These are phyloP conservation scores for Ochotona curzoniae DNA, from an alignment of 2,113 vertebrate genomes.

Conservation along the genomic window DNA sequence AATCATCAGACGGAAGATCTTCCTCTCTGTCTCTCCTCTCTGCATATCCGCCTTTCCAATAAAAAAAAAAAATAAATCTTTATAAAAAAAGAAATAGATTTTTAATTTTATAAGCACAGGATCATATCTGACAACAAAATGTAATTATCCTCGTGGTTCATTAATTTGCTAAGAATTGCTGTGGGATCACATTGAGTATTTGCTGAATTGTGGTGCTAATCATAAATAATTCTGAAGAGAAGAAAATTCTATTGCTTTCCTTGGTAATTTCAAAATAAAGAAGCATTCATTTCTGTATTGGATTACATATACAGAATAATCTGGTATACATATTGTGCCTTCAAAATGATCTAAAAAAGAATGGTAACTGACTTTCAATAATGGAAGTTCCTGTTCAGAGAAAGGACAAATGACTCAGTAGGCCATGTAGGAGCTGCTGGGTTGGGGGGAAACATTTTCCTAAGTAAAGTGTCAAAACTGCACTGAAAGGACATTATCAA, in stretches of 20 bases:
- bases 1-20: too few relatives aligned
- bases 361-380: constrained; percentile 45
- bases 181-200: neutral
- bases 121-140: neutral
- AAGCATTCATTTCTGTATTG: neutral
- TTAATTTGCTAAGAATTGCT: constrained; percentile 43
- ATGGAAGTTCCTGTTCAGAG: constrained; percentile 47
- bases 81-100: neutral
- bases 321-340: neutral
- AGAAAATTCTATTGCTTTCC: neutral
- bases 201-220: neutral
- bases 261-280: neutral
- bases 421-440: neutral
- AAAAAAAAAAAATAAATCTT: too few relatives aligned
- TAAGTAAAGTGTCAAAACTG: constrained; percentile 17
- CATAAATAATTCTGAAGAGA: neutral
- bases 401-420: neutral
- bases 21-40: too few relatives aligned
- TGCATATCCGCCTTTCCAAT: too few relatives aligned
- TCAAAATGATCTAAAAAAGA: neutral
- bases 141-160: neutral
- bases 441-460: neutral
- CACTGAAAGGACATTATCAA: constrained; percentile 55
- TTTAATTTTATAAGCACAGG: neutral
- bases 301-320: neutral